A percentile compares a stretch with the other conserved stretches of the same genome.
Conservation (phyloP, 2,888 invertebrate genomes). For the Agonopterix heracliana region DNA sequence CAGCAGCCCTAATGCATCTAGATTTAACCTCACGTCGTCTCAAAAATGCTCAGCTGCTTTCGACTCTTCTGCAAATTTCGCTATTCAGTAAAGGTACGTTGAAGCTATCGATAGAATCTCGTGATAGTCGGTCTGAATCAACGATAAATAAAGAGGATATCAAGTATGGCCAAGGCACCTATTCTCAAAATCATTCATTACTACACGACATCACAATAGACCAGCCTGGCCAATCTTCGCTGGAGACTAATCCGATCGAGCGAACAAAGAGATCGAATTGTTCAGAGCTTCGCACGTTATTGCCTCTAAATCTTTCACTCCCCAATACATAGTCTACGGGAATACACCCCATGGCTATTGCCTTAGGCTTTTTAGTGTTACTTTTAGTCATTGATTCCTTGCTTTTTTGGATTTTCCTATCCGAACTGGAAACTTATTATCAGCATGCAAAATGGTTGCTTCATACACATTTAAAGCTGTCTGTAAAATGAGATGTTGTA, state of each 20-base stretch:
- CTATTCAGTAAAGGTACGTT: no score
- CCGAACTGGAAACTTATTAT: neutral
- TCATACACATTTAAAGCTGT: no score
- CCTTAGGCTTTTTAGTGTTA: constrained; percentile 57
- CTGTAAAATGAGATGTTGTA: no score
- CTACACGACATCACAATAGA: constrained; percentile 21
- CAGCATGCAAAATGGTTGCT: no score
- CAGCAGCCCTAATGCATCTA: no score
- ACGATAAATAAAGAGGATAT: no score
- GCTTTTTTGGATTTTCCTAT: constrained; percentile 8
- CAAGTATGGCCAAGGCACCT: neutral
- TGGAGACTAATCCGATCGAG: constrained; percentile 60
- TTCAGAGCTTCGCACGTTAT: constrained; percentile 60
- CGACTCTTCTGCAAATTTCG: no score
- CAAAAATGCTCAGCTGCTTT: no score
- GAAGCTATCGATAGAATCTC: no score
- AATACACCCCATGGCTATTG: constrained; percentile 43
- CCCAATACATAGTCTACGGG: constrained; percentile 20
- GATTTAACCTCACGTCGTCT: no score
- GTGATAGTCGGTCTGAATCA: no score
- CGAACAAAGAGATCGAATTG: constrained; percentile 64
- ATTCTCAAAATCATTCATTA: constrained; percentile 12
- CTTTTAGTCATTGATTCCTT: constrained; percentile 47
- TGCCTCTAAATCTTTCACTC: constrained; percentile 72
- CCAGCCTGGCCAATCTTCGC: constrained; percentile 37